Evolutionary conservation across 2,797 vertebrate genomes (phyloP), one percentile per base, ranked within the genome.

Genomic region (Tarsius wallacei): DNA sequence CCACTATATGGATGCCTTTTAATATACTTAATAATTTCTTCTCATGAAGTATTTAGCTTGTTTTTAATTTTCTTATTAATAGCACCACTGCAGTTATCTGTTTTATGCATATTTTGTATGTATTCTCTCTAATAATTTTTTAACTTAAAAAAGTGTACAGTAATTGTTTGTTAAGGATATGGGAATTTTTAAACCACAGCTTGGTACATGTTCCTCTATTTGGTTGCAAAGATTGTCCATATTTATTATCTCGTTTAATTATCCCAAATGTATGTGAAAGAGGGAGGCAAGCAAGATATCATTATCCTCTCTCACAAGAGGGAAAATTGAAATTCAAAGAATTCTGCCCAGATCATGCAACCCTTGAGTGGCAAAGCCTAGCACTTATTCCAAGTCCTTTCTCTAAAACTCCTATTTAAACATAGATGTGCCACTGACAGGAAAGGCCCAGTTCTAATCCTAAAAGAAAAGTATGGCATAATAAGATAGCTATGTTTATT

Each of bases 391-490:
- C 49, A 57, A 42, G 63, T 74, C 53, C 11, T 90, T 91, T 55
- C 31, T 96, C 66, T 78, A 51, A 74, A 81, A 63, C 66, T 96
- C 73, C 36, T 93, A 24, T 78, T 76, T 91, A 88, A 78, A 95
- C 21, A 82, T 86, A 97, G 59, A 82, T 42, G 16, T 93, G 73
- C 55, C 82, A 11, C 47, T 92, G 57, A 76, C 31, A 47, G 53
- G 85, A 42, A 91, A 86, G 16, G 33, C 64, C 63, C 51, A 85
- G 7, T 84, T 94, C 42, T 90, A 94, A 90, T 87, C 31, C 49
- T 81, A 42, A 84, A 91, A 96, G 36, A 55, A 93, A 97, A 92
- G 71, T 28, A 71, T 36, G 31, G 31, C 10, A 63, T 74, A 95
- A 64, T 55, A 82, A 31, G 26, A 73, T 73, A 87, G 14, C 33